phyloP scores from a whole-genome alignment of 2,113 vertebrate genomes.

The Euleptes europaea region DNA sequence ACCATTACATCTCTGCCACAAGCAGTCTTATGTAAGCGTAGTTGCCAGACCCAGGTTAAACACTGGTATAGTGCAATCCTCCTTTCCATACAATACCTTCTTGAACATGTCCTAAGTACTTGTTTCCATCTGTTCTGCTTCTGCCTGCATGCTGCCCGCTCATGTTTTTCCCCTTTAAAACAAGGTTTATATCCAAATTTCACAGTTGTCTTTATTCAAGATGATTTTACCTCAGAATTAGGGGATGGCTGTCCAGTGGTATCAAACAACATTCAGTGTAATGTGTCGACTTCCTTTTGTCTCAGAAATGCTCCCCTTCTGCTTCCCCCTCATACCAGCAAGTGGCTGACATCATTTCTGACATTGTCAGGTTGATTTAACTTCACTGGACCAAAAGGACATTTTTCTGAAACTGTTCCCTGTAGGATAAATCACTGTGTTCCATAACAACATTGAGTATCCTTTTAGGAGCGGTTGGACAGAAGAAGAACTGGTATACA shows the following conservation, averaged over 20 bases:
- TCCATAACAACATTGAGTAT: constrained; percentile 2
- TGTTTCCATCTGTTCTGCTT: not conserved
- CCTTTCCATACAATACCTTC: not conserved
- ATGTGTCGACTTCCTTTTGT: not conserved
- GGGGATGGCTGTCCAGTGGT: constrained; percentile 15
- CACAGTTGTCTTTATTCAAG: constrained; percentile 17
- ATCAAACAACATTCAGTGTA: constrained; percentile 39
- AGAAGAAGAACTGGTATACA: constrained; percentile 31
- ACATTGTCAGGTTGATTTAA: constrained; percentile 58
- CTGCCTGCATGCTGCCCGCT: not conserved
- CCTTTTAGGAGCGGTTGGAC: constrained; percentile 19
- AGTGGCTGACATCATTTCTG: constrained; percentile 40
- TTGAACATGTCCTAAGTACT: not conserved
- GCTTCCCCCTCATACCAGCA: not conserved
- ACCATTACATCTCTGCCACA: not conserved
- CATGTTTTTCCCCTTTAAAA: constrained; percentile 2
- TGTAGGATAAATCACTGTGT: constrained; percentile 39
- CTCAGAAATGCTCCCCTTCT: not conserved
- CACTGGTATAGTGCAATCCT: not conserved
- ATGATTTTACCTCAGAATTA: constrained; percentile 13
- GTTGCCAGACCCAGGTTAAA: too few relatives aligned
- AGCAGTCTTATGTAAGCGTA: not conserved
- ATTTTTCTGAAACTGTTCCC: constrained; percentile 37
- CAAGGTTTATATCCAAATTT: constrained; percentile 21
- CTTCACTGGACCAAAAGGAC: constrained; percentile 39